A percentile compares a stretch with the other conserved stretches of the same genome.
phyloP scores from a whole-genome alignment of 1,140 invertebrate species.

The Apolygus lucorum region DNA sequence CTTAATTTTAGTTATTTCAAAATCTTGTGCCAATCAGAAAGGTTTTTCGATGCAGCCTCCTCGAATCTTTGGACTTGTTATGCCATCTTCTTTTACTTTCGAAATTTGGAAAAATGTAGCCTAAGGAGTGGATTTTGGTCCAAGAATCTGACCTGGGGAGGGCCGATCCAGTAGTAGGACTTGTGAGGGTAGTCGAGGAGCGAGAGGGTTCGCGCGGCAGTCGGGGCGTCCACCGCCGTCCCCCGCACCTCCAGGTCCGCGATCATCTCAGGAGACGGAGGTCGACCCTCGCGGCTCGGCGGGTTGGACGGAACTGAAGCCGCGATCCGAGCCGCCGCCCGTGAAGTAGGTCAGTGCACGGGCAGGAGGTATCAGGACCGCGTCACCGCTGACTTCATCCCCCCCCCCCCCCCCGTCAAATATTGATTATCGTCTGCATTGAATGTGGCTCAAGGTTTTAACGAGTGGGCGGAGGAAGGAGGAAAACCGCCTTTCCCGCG shows the following conservation, averaged over 20 bases:
- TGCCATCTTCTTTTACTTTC: too few relatives aligned
- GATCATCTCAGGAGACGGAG: neutral
- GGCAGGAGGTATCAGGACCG: neutral
- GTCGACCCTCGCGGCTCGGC: neutral
- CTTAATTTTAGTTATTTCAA: too few relatives aligned
- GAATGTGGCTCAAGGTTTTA: slow-evolving; percentile 2
- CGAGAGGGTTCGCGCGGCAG: neutral
- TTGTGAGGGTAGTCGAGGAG: neutral
- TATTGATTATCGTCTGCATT: slow-evolving; percentile 1
- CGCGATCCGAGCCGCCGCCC: too few relatives aligned
- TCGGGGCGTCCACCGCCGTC: neutral
- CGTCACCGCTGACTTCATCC: neutral
- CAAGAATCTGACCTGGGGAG: too few relatives aligned
- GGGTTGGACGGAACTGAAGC: neutral
- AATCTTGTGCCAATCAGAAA: too few relatives aligned
- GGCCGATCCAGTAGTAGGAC: neutral
- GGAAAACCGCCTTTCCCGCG: too few relatives aligned
- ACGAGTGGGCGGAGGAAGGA: too few relatives aligned
- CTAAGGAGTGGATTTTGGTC: too few relatives aligned
- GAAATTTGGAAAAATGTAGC: too few relatives aligned
- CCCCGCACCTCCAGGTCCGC: neutral
- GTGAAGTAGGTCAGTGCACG: neutral
- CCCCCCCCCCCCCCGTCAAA: neutral
- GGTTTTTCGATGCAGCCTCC: too few relatives aligned
- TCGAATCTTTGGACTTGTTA: too few relatives aligned